phyloP scores from a whole-genome alignment of 92 coral and sea anemone genomes.

The Umimayanthus chanpuru region DNA sequence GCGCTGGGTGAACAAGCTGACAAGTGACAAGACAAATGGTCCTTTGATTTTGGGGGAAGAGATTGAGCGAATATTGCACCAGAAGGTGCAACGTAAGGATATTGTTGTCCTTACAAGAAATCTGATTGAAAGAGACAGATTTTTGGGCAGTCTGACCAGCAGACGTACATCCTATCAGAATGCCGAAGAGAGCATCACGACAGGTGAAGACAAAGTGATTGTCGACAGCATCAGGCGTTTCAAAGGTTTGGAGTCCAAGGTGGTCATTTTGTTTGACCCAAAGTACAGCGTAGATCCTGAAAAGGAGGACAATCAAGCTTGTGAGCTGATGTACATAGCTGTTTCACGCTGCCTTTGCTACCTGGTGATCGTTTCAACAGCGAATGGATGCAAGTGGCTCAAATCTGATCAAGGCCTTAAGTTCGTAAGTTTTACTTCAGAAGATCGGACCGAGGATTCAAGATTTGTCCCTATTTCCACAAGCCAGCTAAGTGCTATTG shows the following conservation, averaged over 20 bases:
- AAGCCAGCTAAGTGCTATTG: background rate
- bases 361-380: constrained; percentile 49
- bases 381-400: constrained; percentile 29
- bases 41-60: background rate
- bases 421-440: background rate
- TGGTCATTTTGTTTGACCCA: constrained; percentile 59
- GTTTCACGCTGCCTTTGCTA: constrained; percentile 57
- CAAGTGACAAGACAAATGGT: background rate
- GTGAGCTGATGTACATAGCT: constrained; percentile 60
- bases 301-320: background rate
- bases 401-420: background rate
- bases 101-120: constrained; percentile 46
- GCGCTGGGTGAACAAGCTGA: constrained; percentile 28
- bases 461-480: background rate
- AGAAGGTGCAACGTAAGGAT: constrained; percentile 32
- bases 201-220: background rate
- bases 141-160: background rate
- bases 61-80: background rate
- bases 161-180: background rate
- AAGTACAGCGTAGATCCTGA: background rate
- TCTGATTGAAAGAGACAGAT: background rate
- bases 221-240: constrained; percentile 65
- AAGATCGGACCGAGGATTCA: background rate
- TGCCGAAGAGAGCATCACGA: constrained; percentile 31
- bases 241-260: constrained; percentile 67